phyloP scores from a whole-genome alignment of 2,113 vertebrate genomes.

The Zosterops japonicus region DNA sequence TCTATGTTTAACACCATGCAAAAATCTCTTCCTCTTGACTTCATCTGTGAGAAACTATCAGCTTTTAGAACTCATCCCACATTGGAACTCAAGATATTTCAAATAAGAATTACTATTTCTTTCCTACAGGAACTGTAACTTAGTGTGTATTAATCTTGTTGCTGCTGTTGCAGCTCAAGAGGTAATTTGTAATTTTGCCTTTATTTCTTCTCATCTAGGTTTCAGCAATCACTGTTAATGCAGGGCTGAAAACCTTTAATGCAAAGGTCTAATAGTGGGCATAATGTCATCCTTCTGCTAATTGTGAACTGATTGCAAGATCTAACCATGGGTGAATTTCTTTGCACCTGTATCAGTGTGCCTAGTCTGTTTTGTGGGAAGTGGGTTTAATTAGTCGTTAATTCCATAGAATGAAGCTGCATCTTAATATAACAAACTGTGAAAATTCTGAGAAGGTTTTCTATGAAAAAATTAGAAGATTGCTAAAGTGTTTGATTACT shows the following conservation, averaged over 20 bases:
- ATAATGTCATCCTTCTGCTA: neutral
- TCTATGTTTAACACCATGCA: neutral
- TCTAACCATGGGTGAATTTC: neutral
- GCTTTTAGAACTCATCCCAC: neutral
- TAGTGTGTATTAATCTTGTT: neutral
- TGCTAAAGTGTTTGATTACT: neutral
- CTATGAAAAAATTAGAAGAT: neutral
- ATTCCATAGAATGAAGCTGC: neutral
- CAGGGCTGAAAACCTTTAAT: neutral
- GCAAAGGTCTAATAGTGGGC: neutral
- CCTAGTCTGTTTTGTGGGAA: neutral
- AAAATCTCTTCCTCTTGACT: neutral
- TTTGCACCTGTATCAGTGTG: neutral
- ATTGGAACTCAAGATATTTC: neutral
- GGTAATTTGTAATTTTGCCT: neutral
- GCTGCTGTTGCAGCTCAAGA: neutral
- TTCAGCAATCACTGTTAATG: neutral
- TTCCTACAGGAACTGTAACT: neutral
- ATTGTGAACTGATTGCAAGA: neutral
- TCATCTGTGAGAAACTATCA: neutral
- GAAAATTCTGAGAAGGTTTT: neutral
- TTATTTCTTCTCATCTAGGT: neutral
- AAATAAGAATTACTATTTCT: neutral
- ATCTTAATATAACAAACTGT: neutral
- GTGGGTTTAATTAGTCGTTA: neutral